Conservation (phyloP, 2,113 vertebrate genomes). For the Archilochus colubris region DNA sequence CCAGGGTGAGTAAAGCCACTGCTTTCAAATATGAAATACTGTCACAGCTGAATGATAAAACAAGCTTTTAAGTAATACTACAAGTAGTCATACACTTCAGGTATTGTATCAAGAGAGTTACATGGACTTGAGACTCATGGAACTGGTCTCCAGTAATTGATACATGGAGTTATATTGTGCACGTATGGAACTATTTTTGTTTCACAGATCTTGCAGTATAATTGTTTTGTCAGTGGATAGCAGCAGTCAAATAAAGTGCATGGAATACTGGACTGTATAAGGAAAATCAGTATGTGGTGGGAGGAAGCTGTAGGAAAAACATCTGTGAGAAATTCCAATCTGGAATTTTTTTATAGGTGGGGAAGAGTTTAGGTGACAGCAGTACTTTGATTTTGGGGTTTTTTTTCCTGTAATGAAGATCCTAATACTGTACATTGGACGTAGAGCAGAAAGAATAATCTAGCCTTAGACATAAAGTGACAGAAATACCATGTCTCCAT, state of each 20-base stretch:
- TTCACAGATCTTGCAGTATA: neutral
- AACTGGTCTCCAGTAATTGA: neutral
- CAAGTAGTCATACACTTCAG: neutral
- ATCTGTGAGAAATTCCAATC: neutral
- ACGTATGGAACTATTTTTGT: neutral
- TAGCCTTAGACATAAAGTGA: neutral
- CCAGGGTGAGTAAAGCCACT: conserved; percentile 86
- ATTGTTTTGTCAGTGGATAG: neutral
- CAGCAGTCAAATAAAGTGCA: neutral
- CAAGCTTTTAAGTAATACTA: neutral
- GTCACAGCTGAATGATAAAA: neutral
- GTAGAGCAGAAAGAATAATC: neutral
- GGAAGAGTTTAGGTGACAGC: neutral
- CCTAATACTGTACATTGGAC: neutral
- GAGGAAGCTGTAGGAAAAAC: neutral
- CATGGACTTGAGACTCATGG: neutral
- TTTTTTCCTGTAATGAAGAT: neutral
- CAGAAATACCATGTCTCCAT: neutral
- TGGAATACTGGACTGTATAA: neutral
- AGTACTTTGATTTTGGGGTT: neutral
- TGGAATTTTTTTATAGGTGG: neutral
- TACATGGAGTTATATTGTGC: neutral
- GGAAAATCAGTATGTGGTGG: neutral
- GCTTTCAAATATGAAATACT: neutral
- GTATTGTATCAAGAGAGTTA: neutral